phyloP scores from a whole-genome alignment of 1,140 invertebrate genomes.

The Chironomus tepperi region DNA sequence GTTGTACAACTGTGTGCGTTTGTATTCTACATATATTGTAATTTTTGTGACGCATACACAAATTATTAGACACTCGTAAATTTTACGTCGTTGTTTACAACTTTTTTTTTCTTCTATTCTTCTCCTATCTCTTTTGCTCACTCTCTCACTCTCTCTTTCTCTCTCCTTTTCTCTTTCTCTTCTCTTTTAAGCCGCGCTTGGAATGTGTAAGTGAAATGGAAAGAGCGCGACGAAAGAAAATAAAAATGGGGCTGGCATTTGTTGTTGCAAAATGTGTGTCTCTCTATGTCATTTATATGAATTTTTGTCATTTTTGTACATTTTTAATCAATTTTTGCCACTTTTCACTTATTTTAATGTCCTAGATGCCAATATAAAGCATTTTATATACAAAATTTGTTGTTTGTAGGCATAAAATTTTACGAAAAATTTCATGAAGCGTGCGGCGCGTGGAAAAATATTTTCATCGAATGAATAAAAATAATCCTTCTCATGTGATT shows the following conservation, averaged over 20 bases:
- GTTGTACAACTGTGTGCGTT: not conserved
- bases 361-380: not conserved
- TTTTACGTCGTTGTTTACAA: constrained; percentile 2
- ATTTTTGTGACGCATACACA: not conserved
- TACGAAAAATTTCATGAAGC: not conserved
- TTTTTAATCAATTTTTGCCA: not conserved
- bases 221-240: not conserved
- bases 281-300: no score
- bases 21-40: not conserved
- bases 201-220: not conserved
- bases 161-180: not conserved
- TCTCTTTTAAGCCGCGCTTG: not conserved
- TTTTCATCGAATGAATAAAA: not conserved
- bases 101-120: not conserved
- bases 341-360: not conserved
- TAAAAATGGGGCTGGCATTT: constrained; percentile 12
- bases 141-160: not conserved
- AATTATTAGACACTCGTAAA: not conserved
- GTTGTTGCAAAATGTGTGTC: not conserved
- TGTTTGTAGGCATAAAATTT: not conserved
- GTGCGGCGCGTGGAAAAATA: constrained; percentile 10
- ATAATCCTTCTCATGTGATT: no score
- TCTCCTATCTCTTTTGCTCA: no score
- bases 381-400: not conserved
- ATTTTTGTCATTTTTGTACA: not conserved